Evolutionary conservation across 2,888 invertebrate species (phyloP).

Genomic region (Epistrophella euchroma): DNA sequence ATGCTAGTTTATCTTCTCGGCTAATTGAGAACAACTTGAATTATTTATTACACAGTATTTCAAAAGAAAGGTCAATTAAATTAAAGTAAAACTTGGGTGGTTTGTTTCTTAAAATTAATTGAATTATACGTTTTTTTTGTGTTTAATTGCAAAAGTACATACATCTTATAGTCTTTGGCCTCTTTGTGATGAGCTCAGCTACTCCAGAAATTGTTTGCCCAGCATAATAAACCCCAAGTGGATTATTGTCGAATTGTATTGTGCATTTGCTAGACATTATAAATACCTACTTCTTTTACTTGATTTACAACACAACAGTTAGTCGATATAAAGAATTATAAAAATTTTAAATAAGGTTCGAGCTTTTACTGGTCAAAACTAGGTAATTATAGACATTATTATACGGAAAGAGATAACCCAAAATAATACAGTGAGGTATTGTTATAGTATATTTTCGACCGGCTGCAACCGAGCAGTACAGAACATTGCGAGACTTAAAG

Average conservation of each 20-base stretch:
- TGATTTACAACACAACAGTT: not conserved
- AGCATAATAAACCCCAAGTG: constrained; percentile 82
- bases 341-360: not conserved
- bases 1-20: not conserved
- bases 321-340: not conserved
- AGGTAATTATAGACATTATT: not conserved
- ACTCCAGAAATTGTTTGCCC: constrained; percentile 82
- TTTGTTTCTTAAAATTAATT: constrained; percentile 2
- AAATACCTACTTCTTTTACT: not conserved
- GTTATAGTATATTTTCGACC: not conserved
- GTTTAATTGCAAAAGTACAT: constrained; percentile 75
- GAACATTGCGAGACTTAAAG: not conserved
- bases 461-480: not conserved
- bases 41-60: not conserved
- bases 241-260: constrained; percentile 81
- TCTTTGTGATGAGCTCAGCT: constrained; percentile 81
- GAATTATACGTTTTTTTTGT: not conserved
- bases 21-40: constrained; percentile 3
- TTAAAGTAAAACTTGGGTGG: constrained; percentile 11
- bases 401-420: not conserved
- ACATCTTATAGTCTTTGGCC: constrained; percentile 83
- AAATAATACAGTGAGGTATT: not conserved
- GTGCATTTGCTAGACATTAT: constrained; percentile 81
- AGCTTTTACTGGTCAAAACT: not conserved
- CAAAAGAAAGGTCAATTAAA: not conserved